A percentile compares a stretch with the other conserved stretches of the same genome.
phyloP scores from a whole-genome alignment of 2,797 vertebrate genomes.

The Gambusia yucatana region DNA sequence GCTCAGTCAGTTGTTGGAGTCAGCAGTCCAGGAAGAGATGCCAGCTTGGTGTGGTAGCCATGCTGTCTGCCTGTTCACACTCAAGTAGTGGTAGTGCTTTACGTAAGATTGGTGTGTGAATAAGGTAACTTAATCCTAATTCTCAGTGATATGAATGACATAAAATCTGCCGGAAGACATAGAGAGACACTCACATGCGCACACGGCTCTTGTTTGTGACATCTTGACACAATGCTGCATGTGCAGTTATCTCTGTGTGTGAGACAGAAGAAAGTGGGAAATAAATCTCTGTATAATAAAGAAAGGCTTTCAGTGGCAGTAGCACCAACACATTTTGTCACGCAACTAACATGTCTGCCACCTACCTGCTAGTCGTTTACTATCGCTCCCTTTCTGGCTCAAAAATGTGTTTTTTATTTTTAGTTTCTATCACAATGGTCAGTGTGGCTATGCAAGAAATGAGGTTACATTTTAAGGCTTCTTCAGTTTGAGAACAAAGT shows the following conservation, averaged over 20 bases:
- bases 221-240: constrained; percentile 35
- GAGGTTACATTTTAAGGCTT: neutral
- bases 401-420: constrained; percentile 9
- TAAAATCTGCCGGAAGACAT: constrained; percentile 35
- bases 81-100: constrained; percentile 42
- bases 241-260: constrained; percentile 25
- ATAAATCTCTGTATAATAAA: constrained; percentile 41
- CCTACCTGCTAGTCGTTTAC: constrained; percentile 39
- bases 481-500: neutral
- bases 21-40: constrained; percentile 15
- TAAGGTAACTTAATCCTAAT: constrained; percentile 57
- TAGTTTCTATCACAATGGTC: neutral
- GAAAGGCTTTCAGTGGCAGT: constrained; percentile 43
- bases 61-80: constrained; percentile 30
- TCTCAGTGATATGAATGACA: constrained; percentile 57
- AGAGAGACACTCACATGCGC: constrained; percentile 6
- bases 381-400: constrained; percentile 6
- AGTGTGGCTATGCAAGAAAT: neutral
- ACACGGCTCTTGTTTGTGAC: constrained; percentile 36
- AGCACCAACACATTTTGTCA: constrained; percentile 29
- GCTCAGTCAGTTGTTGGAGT: neutral
- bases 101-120: constrained; percentile 49
- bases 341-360: constrained; percentile 48
- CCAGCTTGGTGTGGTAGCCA: neutral
- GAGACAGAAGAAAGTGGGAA: constrained; percentile 24